A percentile compares a stretch with the other conserved stretches of the same genome.
Conservation (phyloP, 1,140 invertebrate genomes). For the Papilio machaon region DNA sequence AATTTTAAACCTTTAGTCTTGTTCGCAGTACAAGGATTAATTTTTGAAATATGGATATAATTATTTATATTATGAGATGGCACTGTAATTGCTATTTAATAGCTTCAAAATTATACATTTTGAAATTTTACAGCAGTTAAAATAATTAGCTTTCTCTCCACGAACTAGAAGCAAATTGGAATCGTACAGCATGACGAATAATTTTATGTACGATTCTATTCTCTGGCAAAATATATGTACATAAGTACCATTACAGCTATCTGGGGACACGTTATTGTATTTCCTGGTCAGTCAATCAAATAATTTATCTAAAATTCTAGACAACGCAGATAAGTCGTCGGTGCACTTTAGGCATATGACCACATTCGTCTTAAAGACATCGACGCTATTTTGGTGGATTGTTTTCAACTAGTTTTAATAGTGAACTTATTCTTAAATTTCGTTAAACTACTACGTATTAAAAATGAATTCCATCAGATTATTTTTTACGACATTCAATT, state of each 20-base stretch:
- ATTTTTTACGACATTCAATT: too few species aligned
- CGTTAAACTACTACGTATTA: neutral
- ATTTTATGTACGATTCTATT: neutral
- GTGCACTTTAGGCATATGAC: neutral
- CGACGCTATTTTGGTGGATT: neutral
- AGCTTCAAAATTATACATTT: slow-evolving; percentile 56
- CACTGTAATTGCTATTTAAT: slow-evolving; percentile 36
- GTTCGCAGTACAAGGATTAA: neutral
- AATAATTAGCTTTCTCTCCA: slow-evolving; percentile 65
- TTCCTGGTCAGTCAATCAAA: slow-evolving; percentile 20
- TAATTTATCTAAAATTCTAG: slow-evolving; percentile 18
- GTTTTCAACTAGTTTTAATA: neutral
- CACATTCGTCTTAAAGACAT: neutral
- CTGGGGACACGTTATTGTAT: neutral
- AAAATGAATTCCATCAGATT: neutral
- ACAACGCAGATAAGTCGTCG: neutral
- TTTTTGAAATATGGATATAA: neutral
- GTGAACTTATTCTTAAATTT: neutral
- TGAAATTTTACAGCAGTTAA: slow-evolving; percentile 46
- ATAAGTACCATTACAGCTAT: neutral
- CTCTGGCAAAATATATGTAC: neutral
- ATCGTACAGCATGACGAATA: slow-evolving; percentile 63
- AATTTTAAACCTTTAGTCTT: neutral
- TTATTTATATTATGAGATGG: neutral
- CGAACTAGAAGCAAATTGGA: slow-evolving; percentile 56